Percentiles rank a stretch among this genome's conserved stretches.
Conservation (phyloP, 2,113 vertebrate species). For the Okapia johnstoni region DNA sequence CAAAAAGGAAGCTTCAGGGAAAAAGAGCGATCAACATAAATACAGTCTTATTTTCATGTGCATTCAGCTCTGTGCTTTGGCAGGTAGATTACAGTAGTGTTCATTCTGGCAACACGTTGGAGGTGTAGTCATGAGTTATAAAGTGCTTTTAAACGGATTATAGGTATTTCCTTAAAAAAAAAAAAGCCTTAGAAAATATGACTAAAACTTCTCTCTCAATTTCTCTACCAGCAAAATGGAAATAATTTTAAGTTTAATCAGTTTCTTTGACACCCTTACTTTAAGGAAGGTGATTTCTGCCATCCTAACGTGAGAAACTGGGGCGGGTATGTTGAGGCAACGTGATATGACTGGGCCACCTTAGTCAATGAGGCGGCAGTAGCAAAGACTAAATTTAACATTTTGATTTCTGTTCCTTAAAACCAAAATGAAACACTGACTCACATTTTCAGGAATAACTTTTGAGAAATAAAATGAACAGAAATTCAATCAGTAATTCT, state of each 20-base stretch:
- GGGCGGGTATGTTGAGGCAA: background rate
- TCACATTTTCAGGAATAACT: background rate
- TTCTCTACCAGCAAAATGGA: constrained; percentile 19
- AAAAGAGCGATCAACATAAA: background rate
- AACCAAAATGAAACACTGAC: constrained; percentile 14
- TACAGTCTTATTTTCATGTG: background rate
- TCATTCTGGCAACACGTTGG: background rate
- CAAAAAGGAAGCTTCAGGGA: background rate
- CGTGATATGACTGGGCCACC: background rate
- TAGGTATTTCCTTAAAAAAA: constrained; percentile 16
- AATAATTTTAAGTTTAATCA: constrained; percentile 12
- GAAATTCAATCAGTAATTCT: background rate
- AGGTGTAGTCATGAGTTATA: background rate
- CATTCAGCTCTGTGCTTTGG: background rate
- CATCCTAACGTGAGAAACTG: background rate
- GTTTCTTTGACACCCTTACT: background rate
- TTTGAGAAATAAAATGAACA: constrained; percentile 1
- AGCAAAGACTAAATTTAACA: background rate
- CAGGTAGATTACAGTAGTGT: constrained; percentile 5
- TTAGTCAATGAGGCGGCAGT: background rate
- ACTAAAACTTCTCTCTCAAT: constrained; percentile 4
- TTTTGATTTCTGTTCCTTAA: background rate
- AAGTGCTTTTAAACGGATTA: constrained; percentile 41
- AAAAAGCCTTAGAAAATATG: constrained; percentile 12
- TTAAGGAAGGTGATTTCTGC: background rate